Base-by-base conservation (phyloP, 2,113 vertebrate genomes). In the Nestor notabilis region DNA sequence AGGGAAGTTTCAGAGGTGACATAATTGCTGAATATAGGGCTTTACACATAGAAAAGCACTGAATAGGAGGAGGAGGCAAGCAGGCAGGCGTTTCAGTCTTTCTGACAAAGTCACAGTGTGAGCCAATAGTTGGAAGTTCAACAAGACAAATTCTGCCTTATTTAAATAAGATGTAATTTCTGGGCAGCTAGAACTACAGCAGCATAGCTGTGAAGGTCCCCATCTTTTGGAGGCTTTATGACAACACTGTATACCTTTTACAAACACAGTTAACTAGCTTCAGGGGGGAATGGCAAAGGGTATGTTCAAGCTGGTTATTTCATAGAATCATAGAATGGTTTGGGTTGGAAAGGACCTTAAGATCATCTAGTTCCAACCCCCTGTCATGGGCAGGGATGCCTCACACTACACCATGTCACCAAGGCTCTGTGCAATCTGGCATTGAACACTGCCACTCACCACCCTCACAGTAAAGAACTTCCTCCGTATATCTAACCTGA, bases 1-100 rank as follows among this genome's bases (percentile, higher is more conserved):
- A 85, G 37, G 46, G 50, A 91, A 78, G 69, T 77, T 92, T 95
- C 33, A 78, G 87, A 94, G 65, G 93, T 95, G 91, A 96, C 89
- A 95, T 92, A 96, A 95, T 78, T 91, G 94, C 95, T 84, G 91
- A 87, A 94, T 78, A 91, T 52, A 82, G 89, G 77, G 61, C 81
- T 91, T 95, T 93, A 71, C 77, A 55, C 43, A 82, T 4, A 87
- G 64, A 89, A 78, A 82, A 92, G 52, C 35, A 44, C 78, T 91
- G 81, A 84, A 63, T 10, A 71, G 66, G 61, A 6, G 17, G 65
- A 75, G 83, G 58, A 33, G 60, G 76, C 75, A 93, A 72, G 83
- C 75, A 92, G 53, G 64, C 76, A 71, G 77, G 52, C 68, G 0
- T 75, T 81, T 63, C 92, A 89, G 64, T 47, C 76, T 83, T 92